A percentile compares a stretch with the other conserved stretches of the same genome.
Evolutionary conservation across 2,797 vertebrate species (phyloP).

Genomic region (Takifugu ocellatus): DNA sequence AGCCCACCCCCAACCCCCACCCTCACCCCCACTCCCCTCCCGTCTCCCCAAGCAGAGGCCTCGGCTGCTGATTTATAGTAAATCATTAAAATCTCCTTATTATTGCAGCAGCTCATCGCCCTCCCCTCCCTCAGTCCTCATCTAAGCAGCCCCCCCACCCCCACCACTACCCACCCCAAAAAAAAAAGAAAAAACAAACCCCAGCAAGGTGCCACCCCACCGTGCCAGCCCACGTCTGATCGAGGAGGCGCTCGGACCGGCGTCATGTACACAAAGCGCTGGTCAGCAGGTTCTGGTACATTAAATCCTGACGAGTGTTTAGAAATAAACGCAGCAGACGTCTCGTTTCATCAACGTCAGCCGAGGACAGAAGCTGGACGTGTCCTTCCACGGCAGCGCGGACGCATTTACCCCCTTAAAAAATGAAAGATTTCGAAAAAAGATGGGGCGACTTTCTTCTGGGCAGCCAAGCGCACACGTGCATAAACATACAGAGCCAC

Average conservation of each 20-base stretch:
- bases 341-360: slow-evolving; percentile 66
- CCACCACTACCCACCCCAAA: not conserved
- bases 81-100: slow-evolving; percentile 99
- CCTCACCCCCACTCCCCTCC: slow-evolving; percentile 75
- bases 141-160: slow-evolving; percentile 35
- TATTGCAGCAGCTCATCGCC: slow-evolving; percentile 90
- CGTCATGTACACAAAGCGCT: slow-evolving; percentile 52
- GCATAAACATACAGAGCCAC: slow-evolving; percentile 33
- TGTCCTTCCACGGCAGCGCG: slow-evolving; percentile 54
- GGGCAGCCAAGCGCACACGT: slow-evolving; percentile 47
- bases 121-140: slow-evolving; percentile 40
- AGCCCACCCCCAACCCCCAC: too few species aligned
- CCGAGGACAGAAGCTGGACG: slow-evolving; percentile 48
- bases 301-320: slow-evolving; percentile 58
- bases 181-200: slow-evolving; percentile 27
- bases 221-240: too few species aligned
- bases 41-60: slow-evolving; percentile 94
- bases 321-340: slow-evolving; percentile 65
- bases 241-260: slow-evolving; percentile 27
- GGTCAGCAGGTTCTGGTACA: slow-evolving; percentile 66
- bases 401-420: slow-evolving; percentile 41
- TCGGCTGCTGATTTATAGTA: slow-evolving; percentile 96
- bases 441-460: slow-evolving; percentile 44
- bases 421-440: not conserved
- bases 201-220: slow-evolving; percentile 36